These are phyloP conservation scores for Austrolebias charrua DNA, from an alignment of 2,797 vertebrate genomes.

Conservation along the genomic window DNA sequence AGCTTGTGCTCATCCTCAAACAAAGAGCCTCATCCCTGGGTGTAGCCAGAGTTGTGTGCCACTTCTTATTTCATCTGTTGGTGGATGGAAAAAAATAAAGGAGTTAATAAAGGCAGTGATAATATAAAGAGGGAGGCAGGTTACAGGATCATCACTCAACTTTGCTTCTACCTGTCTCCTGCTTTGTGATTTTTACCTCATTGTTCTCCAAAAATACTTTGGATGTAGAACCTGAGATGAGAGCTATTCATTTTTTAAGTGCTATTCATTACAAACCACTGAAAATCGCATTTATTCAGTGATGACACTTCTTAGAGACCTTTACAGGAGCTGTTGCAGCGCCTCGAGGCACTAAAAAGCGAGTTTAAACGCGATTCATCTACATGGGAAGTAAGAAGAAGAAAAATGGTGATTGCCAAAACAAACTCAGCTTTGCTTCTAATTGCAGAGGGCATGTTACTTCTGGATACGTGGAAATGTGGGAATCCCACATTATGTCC, in stretches of 20 bases:
- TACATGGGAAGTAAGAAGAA: conserved; percentile 40
- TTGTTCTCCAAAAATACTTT: conserved; percentile 69
- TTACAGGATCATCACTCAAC: conserved; percentile 68
- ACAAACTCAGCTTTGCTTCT: conserved; percentile 53
- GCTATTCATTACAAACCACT: conserved; percentile 66
- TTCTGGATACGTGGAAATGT: conserved; percentile 53
- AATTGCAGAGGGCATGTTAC: conserved; percentile 55
- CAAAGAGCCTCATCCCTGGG: conserved; percentile 49
- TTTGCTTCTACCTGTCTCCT: conserved; percentile 42
- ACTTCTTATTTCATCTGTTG: conserved; percentile 37
- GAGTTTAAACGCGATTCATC: conserved; percentile 42
- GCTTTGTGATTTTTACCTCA: conserved; percentile 65
- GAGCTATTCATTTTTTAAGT: conserved; percentile 68
- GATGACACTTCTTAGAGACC: conserved; percentile 56
- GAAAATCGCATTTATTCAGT: conserved; percentile 68
- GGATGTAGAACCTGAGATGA: conserved; percentile 67
- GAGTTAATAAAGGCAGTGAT: conserved; percentile 43
- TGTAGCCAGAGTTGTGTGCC: conserved; percentile 55
- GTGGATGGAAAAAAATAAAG: conserved; percentile 55
- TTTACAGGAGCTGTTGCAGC: conserved; percentile 52
- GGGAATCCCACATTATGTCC: conserved; percentile 62
- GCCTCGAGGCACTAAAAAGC: conserved; percentile 42
- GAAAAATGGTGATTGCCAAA: conserved; percentile 26
- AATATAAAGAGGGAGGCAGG: conserved; percentile 53
- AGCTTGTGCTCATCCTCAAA: conserved; percentile 29